A percentile compares a stretch with the other conserved stretches of the same genome.
Evolutionary conservation across 1,140 invertebrate genomes (phyloP).

Genomic region (Drosophila miranda): DNA sequence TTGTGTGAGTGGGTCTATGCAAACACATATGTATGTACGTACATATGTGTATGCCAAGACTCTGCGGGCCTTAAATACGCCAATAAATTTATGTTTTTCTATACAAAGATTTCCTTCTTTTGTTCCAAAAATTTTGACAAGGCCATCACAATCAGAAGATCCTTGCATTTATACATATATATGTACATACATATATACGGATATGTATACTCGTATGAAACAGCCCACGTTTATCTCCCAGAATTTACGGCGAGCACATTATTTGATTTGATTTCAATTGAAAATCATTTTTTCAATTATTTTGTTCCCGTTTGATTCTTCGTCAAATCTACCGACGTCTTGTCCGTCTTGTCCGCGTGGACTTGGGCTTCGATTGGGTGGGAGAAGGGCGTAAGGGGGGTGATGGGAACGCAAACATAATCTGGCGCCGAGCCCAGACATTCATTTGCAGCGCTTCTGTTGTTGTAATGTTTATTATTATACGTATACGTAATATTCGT

Average conservation of each 20-base stretch:
- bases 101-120: constrained; percentile 40
- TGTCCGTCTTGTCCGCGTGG: background rate
- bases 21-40: constrained; percentile 3
- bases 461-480: constrained; percentile 71
- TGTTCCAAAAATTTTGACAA: constrained; percentile 47
- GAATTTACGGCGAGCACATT: background rate
- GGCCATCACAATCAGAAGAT: constrained; percentile 24
- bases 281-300: constrained; percentile 2
- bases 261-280: background rate
- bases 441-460: constrained; percentile 45
- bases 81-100: constrained; percentile 56
- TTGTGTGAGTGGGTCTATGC: constrained; percentile 5
- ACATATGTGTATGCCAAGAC: background rate
- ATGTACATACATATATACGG: too few species aligned
- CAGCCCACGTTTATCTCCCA: too few species aligned
- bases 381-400: background rate
- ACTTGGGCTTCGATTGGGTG: constrained; percentile 9
- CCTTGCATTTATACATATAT: too few species aligned
- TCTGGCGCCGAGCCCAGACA: constrained; percentile 74
- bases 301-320: background rate
- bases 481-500: constrained; percentile 75
- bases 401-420: constrained; percentile 51
- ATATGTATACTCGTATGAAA: background rate
- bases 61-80: constrained; percentile 13
- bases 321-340: background rate